A percentile compares a stretch with the other conserved stretches of the same genome.
Conservation (phyloP, 2,888 invertebrate genomes). For the Pilophorus perplexus region DNA sequence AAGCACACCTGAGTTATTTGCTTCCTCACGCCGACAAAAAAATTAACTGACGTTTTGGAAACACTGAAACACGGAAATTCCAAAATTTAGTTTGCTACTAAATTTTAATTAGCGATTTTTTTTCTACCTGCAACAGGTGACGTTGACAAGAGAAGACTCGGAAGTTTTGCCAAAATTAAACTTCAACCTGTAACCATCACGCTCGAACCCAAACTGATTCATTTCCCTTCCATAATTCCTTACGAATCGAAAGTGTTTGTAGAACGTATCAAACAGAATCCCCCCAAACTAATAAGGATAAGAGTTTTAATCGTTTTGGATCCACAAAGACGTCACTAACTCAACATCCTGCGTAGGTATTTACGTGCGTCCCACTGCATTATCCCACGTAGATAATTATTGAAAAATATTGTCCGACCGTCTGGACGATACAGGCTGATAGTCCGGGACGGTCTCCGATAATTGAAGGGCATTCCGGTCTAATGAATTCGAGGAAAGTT, state of each 20-base stretch:
- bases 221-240: background rate
- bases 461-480: background rate
- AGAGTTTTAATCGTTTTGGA: conserved; percentile 5
- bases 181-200: background rate
- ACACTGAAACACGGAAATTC: too few species aligned
- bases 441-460: conserved; percentile 10
- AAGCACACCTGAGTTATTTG: too few species aligned
- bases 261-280: background rate
- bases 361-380: too few species aligned
- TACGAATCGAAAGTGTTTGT: background rate
- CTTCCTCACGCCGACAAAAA: too few species aligned
- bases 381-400: too few species aligned
- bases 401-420: conserved; percentile 28
- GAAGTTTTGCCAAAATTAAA: too few species aligned
- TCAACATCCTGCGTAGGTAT: conserved; percentile 21
- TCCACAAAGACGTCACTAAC: background rate
- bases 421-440: conserved; percentile 17
- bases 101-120: too few species aligned
- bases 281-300: conserved; percentile 6
- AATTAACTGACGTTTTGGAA: too few species aligned
- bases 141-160: too few species aligned
- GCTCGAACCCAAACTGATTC: background rate
- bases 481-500: too few species aligned
- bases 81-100: too few species aligned
- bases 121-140: too few species aligned